These are phyloP conservation scores for Azemiops feae DNA, from an alignment of 2,113 vertebrate genomes.

Conservation along the genomic window DNA sequence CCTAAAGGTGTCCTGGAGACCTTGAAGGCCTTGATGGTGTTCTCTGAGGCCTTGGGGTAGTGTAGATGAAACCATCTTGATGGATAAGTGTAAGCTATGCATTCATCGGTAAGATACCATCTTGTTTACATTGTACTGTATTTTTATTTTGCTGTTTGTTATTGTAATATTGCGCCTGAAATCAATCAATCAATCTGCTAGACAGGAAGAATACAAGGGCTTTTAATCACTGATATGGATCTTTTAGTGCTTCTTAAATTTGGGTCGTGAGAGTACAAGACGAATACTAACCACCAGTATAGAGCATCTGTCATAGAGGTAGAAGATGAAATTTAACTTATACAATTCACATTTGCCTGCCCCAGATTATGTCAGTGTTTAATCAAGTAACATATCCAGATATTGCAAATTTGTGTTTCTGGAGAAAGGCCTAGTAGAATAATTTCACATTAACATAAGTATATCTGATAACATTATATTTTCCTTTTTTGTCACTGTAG, in stretches of 20 bases:
- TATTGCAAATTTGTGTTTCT: background rate
- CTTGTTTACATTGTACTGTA: background rate
- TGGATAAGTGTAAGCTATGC: background rate
- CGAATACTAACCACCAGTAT: background rate
- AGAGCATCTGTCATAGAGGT: background rate
- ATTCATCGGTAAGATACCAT: background rate
- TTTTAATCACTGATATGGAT: background rate
- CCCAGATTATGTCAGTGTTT: background rate
- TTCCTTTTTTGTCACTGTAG: background rate
- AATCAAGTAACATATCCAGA: background rate
- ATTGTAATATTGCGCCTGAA: background rate
- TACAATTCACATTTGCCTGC: background rate
- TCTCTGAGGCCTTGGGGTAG: background rate
- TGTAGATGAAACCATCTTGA: background rate
- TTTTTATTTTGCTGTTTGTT: background rate
- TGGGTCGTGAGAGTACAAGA: background rate
- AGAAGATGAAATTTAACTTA: background rate
- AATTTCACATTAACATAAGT: background rate
- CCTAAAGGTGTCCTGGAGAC: background rate
- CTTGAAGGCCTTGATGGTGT: background rate
- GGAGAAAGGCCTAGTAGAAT: background rate
- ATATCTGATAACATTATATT: background rate
- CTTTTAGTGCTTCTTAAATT: background rate
- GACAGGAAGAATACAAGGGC: background rate
- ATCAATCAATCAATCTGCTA: background rate